Evolutionary conservation across 1,140 invertebrate species (phyloP), one percentile per base, ranked within the genome.

Genomic region (Pentalonia nigronervosa): DNA sequence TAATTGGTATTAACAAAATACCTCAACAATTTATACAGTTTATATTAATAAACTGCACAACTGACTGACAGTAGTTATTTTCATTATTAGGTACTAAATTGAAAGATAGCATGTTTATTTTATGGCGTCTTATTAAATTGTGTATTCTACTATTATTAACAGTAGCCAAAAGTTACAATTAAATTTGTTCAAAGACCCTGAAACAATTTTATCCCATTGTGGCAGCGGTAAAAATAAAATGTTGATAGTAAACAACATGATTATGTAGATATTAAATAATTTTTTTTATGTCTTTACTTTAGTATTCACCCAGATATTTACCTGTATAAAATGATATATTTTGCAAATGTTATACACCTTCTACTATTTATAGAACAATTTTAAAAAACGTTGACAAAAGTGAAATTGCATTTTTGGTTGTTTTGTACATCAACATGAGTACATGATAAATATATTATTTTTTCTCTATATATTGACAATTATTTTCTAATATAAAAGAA

Each of bases 51-150:
- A 88, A 88, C 48, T 34, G n/a, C 7, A 53, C 50, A 53, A 53
- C 50, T 53, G 50, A 76, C 60, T n/a, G 14, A 88, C 23, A 88
- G n/a, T 14, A 34, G 86, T 34, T 50, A 50, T 88, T 88, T 88
- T 88, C 48, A 88, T 50, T 88, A 88, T 88, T 76, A 76, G 60
- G 60, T 84, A 25, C 81, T 88, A 50, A 50, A 88, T 88, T 88
- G n/a, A 50, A 88, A 88, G 17, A 88, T 50, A 34, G 47, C 45
- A 34, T 88, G 30, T 21, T 88, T 88, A 53, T 88, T 88, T 34
- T 50, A 34, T 88, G 48, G 50, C 47, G 84, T 88, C 47, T 88
- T 88, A 34, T 50, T 88, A 47, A 86, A 86, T 25, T 88, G 86
- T 34, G 47, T 50, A 88, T 88, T n/a, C n/a, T 50, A 34, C 47